These are phyloP conservation scores for Rhagophthalmus giganteus DNA, from an alignment of 2,888 invertebrate genomes.

Conservation along the genomic window DNA sequence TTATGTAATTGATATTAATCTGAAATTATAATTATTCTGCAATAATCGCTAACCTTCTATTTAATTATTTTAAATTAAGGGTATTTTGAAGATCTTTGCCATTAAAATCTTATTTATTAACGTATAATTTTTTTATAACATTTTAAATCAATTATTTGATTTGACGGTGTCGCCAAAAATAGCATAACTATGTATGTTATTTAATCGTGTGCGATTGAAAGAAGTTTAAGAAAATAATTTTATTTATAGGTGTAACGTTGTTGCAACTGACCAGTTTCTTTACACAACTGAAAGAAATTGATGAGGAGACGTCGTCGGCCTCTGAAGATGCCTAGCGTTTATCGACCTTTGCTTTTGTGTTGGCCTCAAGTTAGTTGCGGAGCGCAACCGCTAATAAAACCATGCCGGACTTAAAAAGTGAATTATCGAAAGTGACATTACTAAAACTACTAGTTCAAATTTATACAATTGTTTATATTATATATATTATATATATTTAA, in stretches of 20 bases:
- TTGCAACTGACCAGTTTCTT: conserved; percentile 73
- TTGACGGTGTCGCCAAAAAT: no score
- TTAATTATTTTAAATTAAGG: no score
- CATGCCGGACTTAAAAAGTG: conserved; percentile 32
- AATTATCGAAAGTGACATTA: conserved; percentile 39
- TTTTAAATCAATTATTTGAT: no score
- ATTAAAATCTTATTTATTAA: no score
- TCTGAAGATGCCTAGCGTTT: conserved; percentile 48
- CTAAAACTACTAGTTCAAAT: conserved; percentile 50
- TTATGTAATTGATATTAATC: no score
- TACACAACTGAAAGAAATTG: conserved; percentile 68
- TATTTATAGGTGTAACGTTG: conserved; percentile 55
- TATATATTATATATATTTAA: conserved; percentile 51
- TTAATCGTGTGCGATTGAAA: no score
- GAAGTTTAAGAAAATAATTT: no score
- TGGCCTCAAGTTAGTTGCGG: conserved; percentile 24
- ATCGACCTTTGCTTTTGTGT: conserved; percentile 22
- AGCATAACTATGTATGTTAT: no score
- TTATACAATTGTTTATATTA: conserved; percentile 51
- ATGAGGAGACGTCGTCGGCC: conserved; percentile 57
- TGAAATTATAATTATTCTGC: no score
- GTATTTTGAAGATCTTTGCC: no score
- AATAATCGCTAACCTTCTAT: no score
- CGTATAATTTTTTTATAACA: no score
- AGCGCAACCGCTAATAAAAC: conserved; percentile 14